Percentiles rank a stretch among this genome's conserved stretches.
Conservation (phyloP, 2,797 vertebrate genomes). For the Tachyglossus aculeatus region DNA sequence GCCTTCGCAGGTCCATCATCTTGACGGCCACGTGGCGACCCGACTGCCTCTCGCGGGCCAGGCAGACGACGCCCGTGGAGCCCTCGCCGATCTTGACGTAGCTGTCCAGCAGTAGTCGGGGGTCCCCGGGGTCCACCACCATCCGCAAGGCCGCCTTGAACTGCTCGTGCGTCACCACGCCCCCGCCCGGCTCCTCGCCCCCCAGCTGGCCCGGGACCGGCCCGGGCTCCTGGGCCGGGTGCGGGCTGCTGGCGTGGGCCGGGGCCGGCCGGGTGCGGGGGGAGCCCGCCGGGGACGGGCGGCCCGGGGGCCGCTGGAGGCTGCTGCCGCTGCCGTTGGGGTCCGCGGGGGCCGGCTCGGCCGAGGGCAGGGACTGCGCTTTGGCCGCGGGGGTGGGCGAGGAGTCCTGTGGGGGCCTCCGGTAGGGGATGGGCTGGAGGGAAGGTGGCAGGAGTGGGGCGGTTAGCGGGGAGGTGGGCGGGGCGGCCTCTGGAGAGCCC, state of each 20-base stretch:
- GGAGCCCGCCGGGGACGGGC: conserved; percentile 91
- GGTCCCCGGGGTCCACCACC: conserved; percentile 97
- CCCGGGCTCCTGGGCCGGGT: conserved; percentile 79
- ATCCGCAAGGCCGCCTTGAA: conserved; percentile 97
- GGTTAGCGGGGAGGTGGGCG: not conserved
- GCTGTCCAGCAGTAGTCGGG: conserved; percentile 91
- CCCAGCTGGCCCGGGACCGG: conserved; percentile 73
- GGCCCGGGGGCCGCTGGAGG: conserved; percentile 81
- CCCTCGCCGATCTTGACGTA: conserved; percentile 97
- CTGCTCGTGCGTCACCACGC: conserved; percentile 96
- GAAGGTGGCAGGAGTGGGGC: conserved; percentile 5
- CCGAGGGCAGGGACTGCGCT: conserved; percentile 76
- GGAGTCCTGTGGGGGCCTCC: conserved; percentile 59
- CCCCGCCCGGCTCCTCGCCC: conserved; percentile 84
- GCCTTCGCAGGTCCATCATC: conserved; percentile 98
- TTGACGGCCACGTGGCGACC: conserved; percentile 96
- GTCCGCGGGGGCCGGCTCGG: conserved; percentile 77
- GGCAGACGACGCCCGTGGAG: conserved; percentile 96
- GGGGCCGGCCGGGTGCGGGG: conserved; percentile 89
- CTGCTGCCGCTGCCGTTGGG: conserved; percentile 37
- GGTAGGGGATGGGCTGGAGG: conserved; percentile 64
- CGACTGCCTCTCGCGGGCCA: conserved; percentile 93
- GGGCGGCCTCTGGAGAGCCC: not conserved
- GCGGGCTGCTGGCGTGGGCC: conserved; percentile 90
- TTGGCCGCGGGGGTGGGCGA: conserved; percentile 68